Evolutionary conservation across 2,888 invertebrate species (phyloP).

Genomic region (Dryobotodes eremita): DNA sequence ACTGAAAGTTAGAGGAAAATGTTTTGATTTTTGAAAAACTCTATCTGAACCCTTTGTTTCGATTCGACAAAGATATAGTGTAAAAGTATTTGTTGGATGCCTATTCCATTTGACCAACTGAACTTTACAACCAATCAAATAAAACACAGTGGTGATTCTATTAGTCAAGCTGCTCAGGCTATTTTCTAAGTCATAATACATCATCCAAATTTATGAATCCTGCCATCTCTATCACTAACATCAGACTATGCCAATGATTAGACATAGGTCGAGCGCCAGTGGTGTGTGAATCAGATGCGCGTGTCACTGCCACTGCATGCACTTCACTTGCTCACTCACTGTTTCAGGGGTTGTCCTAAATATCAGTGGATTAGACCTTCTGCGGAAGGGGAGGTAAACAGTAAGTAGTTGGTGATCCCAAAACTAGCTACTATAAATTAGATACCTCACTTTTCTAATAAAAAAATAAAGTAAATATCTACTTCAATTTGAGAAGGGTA

Average conservation of each 20-base stretch:
- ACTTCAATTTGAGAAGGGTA: not conserved
- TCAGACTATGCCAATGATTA: constrained; percentile 77
- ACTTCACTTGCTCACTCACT: constrained; percentile 53
- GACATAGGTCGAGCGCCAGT: constrained; percentile 80
- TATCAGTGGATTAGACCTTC: not conserved
- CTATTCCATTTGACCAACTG: not conserved
- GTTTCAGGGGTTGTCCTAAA: constrained; percentile 21
- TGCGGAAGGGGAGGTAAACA: not conserved
- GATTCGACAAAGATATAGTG: not conserved
- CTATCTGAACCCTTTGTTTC: not conserved
- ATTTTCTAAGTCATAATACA: not conserved
- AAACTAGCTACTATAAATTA: not conserved
- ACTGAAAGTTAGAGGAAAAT: not conserved
- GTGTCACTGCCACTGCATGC: constrained; percentile 62
- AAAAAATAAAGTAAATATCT: not conserved
- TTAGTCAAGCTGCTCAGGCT: not conserved
- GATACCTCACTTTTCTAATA: not conserved
- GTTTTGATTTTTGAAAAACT: not conserved
- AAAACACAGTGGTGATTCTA: not conserved
- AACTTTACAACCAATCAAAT: not conserved
- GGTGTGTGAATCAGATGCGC: constrained; percentile 78
- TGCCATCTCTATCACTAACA: constrained; percentile 62
- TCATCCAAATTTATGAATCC: not conserved
- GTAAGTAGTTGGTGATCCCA: not conserved
- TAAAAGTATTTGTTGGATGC: not conserved